Percentiles rank a stretch among this genome's conserved stretches.
phyloP scores from a whole-genome alignment of 2,888 invertebrate species.

The Cataglyphis rosenhaueri region DNA sequence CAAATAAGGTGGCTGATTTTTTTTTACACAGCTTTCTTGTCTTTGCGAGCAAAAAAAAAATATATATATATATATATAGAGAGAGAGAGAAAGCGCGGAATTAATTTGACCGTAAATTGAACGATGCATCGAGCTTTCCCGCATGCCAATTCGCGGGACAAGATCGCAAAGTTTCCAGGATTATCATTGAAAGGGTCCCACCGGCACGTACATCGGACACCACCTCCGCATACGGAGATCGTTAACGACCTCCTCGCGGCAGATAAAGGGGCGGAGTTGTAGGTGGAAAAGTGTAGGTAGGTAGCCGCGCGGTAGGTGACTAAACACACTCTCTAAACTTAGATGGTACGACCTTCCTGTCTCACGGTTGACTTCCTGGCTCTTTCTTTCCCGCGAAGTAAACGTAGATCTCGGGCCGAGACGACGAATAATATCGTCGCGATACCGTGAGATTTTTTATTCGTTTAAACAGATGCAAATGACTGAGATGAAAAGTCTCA shows the following conservation, averaged over 20 bases:
- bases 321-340: constrained; percentile 71
- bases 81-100: neutral
- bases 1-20: neutral
- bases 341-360: constrained; percentile 61
- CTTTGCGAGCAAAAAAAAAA: neutral
- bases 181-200: constrained; percentile 49
- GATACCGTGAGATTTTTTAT: constrained; percentile 46
- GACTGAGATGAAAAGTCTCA: constrained; percentile 40
- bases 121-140: constrained; percentile 6
- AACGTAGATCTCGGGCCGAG: constrained; percentile 11
- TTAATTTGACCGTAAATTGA: constrained; percentile 17
- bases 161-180: constrained; percentile 34
- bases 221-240: constrained; percentile 54
- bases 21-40: neutral
- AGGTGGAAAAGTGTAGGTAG: constrained; percentile 71
- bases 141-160: constrained; percentile 10
- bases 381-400: constrained; percentile 31
- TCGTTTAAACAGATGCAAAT: constrained; percentile 48
- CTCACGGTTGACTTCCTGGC: constrained; percentile 57
- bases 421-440: constrained; percentile 8
- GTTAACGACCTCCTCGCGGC: constrained; percentile 60
- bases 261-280: constrained; percentile 64
- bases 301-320: constrained; percentile 65
- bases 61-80: too few relatives aligned
- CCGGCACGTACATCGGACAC: constrained; percentile 35